A percentile compares a stretch with the other conserved stretches of the same genome.
Evolutionary conservation across 2,113 vertebrate genomes (phyloP).

Genomic region (Nibea albiflora): DNA sequence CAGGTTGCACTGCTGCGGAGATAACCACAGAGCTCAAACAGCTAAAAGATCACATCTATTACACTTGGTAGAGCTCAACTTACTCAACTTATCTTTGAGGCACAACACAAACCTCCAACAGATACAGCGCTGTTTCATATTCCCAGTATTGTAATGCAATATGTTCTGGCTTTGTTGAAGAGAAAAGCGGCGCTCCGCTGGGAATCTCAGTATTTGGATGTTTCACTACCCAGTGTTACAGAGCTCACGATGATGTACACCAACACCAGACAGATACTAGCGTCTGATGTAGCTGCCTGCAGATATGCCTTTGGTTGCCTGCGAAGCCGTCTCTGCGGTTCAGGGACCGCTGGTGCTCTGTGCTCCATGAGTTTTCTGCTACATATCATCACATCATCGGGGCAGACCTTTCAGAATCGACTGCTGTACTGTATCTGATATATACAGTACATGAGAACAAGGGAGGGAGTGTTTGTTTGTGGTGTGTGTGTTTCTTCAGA

Average conservation of each 20-base stretch:
- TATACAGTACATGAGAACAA: constrained; percentile 6
- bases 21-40: constrained; percentile 38
- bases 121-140: constrained; percentile 60
- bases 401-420: constrained; percentile 52
- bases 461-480: constrained; percentile 15
- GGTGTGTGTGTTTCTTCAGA: constrained; percentile 1
- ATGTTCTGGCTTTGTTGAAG: constrained; percentile 70
- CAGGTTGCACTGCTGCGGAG: constrained; percentile 20
- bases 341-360: constrained; percentile 75
- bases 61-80: constrained; percentile 39
- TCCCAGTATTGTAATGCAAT: constrained; percentile 73
- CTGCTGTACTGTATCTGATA: constrained; percentile 29
- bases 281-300: constrained; percentile 76
- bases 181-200: constrained; percentile 70
- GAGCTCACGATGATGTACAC: constrained; percentile 75
- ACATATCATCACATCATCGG: constrained; percentile 56
- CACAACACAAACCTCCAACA: constrained; percentile 65
- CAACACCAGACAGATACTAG: constrained; percentile 63
- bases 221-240: constrained; percentile 72
- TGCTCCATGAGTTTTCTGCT: constrained; percentile 53
- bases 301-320: constrained; percentile 77
- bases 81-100: constrained; percentile 63
- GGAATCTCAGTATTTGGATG: constrained; percentile 72
- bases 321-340: constrained; percentile 74
- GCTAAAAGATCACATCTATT: constrained; percentile 44